A percentile compares a stretch with the other conserved stretches of the same genome.
Conservation (phyloP, 2,797 vertebrate genomes). For the Melanogrammus aeglefinus region DNA sequence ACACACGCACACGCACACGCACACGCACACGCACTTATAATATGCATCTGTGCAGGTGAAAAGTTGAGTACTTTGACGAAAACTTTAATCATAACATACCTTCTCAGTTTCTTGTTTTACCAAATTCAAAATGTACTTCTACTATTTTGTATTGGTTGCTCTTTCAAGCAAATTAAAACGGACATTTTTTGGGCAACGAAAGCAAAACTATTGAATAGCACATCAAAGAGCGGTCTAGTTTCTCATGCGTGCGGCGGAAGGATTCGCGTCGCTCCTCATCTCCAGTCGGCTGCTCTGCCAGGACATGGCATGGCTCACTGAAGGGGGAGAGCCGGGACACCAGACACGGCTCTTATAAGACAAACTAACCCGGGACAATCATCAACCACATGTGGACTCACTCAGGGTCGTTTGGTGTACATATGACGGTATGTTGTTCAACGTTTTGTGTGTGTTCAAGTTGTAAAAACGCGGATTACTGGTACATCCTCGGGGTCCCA, state of each 20-base stretch:
- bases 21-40: not conserved
- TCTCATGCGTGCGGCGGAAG: constrained; percentile 64
- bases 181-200: not conserved
- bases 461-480: constrained; percentile 20
- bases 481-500: constrained; percentile 42
- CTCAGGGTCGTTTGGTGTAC: constrained; percentile 35
- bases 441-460: not conserved
- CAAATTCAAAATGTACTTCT: not conserved
- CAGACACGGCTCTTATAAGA: constrained; percentile 27
- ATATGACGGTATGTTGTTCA: constrained; percentile 28
- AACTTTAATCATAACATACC: not conserved
- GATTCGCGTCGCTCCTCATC: constrained; percentile 66
- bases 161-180: not conserved
- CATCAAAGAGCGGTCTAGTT: constrained; percentile 46
- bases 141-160: not conserved
- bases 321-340: constrained; percentile 50
- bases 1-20: too few relatives aligned
- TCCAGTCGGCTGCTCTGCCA: constrained; percentile 64
- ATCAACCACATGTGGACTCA: not conserved
- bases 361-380: constrained; percentile 23
- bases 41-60: not conserved
- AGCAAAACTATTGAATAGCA: not conserved
- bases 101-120: not conserved
- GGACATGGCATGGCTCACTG: constrained; percentile 63
- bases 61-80: not conserved